Evolutionary conservation across 2,888 invertebrate species (phyloP), one percentile per base, ranked within the genome.

Genomic region (Pheosia gnoma): DNA sequence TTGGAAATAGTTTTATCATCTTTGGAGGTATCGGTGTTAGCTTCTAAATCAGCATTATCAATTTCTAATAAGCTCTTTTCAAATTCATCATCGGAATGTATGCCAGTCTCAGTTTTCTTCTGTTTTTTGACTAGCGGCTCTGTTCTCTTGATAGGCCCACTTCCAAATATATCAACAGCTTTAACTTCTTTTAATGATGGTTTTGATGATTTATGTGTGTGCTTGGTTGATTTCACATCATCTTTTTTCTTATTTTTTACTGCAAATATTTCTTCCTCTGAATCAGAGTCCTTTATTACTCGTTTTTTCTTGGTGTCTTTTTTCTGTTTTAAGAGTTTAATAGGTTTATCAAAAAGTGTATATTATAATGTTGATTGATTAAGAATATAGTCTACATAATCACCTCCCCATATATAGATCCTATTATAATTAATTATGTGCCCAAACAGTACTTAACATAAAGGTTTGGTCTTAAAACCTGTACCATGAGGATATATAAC

Each of bases 61-160:
- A 97, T 84, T 80, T 96, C 95, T 66, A 95, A 80, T 13, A 97
- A 86, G 25, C 96, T 96, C 74, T 95, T 94, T 77, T 95, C 95
- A 86, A 97, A 97, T 62, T 96, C 95, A 43, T 95, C 95, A 88
- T 96, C 95, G 76, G 95, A 94, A 81, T 96, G 96, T 72, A 95
- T 94, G 41, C 95, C 91, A n/a, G 85, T 82, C 79, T 93, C 93
- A 41, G 91, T 93, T 43, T 86, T 94, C 79, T 85, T 91, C 75
- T 70, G 81, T 84, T 87, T 94, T 80, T 82, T 91, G 38, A 88
- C 90, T 83, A 84, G 82, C 71, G 77, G 93, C 81, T 94, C 94
- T 7, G 94, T 87, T 67, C 96, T 90, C 72, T 94, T 95, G 25
- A 96, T 88, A 1, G 96, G 95, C 62, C 86, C 94, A 54, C 86